Evolutionary conservation across 2,888 invertebrate species (phyloP).

Genomic region (Caenorhabditis sp.): DNA sequence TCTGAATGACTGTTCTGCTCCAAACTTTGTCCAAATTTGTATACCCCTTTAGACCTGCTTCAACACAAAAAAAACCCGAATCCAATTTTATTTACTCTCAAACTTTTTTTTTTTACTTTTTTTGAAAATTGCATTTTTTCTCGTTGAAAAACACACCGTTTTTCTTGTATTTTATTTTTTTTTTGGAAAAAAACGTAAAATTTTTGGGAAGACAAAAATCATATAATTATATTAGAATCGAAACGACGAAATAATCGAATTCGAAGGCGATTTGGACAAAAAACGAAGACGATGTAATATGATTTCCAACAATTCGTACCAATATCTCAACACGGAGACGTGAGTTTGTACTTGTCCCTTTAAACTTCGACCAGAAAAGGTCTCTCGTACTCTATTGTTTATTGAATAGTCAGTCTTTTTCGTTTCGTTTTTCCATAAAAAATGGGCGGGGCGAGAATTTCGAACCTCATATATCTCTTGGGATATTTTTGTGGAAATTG

Average conservation of each 20-base stretch:
- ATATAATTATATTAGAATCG: not conserved
- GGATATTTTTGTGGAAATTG: not conserved
- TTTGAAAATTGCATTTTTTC: too few relatives aligned
- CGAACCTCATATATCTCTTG: not conserved
- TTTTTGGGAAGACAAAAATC: not conserved
- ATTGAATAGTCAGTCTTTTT: too few relatives aligned
- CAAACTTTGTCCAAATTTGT: too few relatives aligned
- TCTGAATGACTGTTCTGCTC: not conserved
- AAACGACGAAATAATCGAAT: not conserved
- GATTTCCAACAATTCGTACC: constrained; percentile 38
- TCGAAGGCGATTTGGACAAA: not conserved
- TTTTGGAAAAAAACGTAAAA: not conserved
- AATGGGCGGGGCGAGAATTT: not conserved
- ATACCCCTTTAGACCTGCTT: not conserved
- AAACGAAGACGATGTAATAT: not conserved
- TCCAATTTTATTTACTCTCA: too few relatives aligned
- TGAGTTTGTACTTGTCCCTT: constrained; percentile 22
- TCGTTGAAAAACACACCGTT: not conserved
- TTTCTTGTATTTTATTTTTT: not conserved
- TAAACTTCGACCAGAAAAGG: too few relatives aligned
- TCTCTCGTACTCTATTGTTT: too few relatives aligned
- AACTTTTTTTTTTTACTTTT: too few relatives aligned
- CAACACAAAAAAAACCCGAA: not conserved
- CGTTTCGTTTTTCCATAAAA: not conserved
- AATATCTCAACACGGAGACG: constrained; percentile 41